Conservation (phyloP, 2,113 vertebrate genomes). For the Lethenteron reissneri region DNA sequence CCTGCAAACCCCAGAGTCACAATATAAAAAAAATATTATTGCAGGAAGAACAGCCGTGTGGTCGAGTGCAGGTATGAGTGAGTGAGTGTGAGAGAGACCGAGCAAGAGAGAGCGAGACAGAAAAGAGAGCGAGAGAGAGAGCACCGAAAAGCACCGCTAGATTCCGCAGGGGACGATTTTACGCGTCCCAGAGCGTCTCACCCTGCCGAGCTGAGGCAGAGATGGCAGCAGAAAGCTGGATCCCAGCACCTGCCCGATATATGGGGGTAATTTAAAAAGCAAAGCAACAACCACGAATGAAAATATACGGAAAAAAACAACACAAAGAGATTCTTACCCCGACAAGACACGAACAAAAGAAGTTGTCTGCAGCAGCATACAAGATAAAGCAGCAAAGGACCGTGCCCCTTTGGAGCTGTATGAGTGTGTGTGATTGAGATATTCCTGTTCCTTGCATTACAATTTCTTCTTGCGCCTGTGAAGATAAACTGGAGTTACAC, state of each 20-base stretch:
- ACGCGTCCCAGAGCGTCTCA: neutral
- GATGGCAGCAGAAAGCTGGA: neutral
- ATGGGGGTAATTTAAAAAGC: neutral
- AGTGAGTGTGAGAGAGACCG: conserved; percentile 3
- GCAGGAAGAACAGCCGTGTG: neutral
- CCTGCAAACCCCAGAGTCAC: neutral
- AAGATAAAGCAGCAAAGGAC: too few species aligned
- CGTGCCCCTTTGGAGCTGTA: too few species aligned
- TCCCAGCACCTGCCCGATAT: neutral
- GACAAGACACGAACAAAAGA: too few species aligned
- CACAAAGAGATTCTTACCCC: too few species aligned
- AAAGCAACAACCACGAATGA: neutral
- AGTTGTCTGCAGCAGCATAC: too few species aligned
- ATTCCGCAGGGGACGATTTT: neutral
- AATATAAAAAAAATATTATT: neutral
- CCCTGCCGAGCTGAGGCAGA: neutral
- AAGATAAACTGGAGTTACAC: too few species aligned
- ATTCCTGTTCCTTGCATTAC: too few species aligned
- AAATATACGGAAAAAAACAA: too few species aligned
- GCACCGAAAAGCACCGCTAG: neutral
- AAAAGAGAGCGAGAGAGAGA: neutral
- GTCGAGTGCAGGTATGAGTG: conserved; percentile 2
- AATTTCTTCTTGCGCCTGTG: too few species aligned
- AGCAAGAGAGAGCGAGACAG: neutral
- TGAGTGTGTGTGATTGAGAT: too few species aligned